Base-by-base conservation (phyloP, 2,888 invertebrate species). In the Rhagium mordax region DNA sequence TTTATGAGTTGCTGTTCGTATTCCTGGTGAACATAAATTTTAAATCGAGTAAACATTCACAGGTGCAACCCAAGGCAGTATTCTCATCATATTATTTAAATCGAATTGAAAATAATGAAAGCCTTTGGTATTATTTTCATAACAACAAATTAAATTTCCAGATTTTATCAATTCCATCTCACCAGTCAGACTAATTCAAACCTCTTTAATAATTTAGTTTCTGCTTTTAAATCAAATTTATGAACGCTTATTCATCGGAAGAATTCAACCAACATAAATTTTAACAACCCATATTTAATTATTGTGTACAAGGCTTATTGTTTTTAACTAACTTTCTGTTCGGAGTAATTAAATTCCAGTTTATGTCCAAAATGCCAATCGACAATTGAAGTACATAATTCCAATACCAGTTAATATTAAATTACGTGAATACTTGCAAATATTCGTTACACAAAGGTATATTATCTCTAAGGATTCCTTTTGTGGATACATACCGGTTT, bases 51-150 rank as follows among this genome's bases (percentile, higher is more conserved):
- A 62, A 62, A 62, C 49, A 62, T 27, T 62, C 48, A 27, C 62
- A 62, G 62, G 48, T 62, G 62, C 62, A 49, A 49, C 27, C 15
- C 21, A 21, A 15, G 49, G 48, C 49, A 10, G 15, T 62, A 24
- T 62, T 62, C 62, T 62, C 62, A 62, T 49, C 62, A 27, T 48
- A 49, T 49, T 62, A 61, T 61, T 61, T 41, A 61, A 61, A 61
- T 61, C 18, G 61, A 41, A 61, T n/a, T n/a, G 47, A 41, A 41
- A 47, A 61, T 61, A 61, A 61, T 47, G 61, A 47, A 61, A 61
- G 33, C 61, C 41, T 21, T 61, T 18, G 20, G 61, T 16, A 41
- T 61, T 61, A 61, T 18, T 41, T 8, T 61, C 18, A 41, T 21
- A 18, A 20, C 20, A 41, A 13, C 18, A 47, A 41, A 41, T 20